phyloP scores from a whole-genome alignment of 2,888 invertebrate genomes.

The Phyllotreta striolata region DNA sequence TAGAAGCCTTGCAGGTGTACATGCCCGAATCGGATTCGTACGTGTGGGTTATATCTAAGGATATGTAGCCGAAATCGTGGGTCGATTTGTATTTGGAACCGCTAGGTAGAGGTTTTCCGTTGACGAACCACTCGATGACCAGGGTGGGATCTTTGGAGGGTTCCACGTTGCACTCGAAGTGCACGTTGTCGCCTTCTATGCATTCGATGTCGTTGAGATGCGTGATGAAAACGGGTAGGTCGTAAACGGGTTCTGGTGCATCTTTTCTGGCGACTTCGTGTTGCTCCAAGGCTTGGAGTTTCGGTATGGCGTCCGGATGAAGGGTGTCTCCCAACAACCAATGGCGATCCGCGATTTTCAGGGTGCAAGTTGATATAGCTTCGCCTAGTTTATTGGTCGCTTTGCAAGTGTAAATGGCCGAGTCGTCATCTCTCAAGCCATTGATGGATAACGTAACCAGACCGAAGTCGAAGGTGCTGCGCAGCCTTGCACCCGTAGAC shows the following conservation, averaged over 20 bases:
- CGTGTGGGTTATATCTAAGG: constrained; percentile 86
- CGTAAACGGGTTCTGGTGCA: constrained; percentile 79
- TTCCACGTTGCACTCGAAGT: constrained; percentile 92
- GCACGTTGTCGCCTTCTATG: constrained; percentile 85
- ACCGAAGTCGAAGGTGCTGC: constrained; percentile 96
- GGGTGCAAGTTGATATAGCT: constrained; percentile 89
- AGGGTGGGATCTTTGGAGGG: constrained; percentile 91
- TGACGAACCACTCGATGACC: constrained; percentile 93
- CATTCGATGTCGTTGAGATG: constrained; percentile 91
- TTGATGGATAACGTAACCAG: constrained; percentile 91
- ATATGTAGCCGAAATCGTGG: constrained; percentile 96
- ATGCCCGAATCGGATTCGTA: constrained; percentile 94
- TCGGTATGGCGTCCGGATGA: constrained; percentile 88
- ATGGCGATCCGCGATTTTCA: constrained; percentile 88
- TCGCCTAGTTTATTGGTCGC: constrained; percentile 93
- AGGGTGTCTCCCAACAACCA: constrained; percentile 88
- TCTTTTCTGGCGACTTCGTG: constrained; percentile 74
- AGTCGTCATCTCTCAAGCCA: constrained; percentile 87
- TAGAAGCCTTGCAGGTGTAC: constrained; percentile 89
- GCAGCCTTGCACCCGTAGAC: constrained; percentile 87
- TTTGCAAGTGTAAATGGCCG: constrained; percentile 94
- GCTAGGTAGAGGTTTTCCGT: constrained; percentile 86
- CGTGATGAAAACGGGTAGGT: constrained; percentile 87
- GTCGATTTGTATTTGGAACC: constrained; percentile 91
- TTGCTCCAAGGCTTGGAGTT: constrained; percentile 86